Base-by-base conservation (phyloP, 2,888 invertebrate species). In the Limulus polyphemus region DNA sequence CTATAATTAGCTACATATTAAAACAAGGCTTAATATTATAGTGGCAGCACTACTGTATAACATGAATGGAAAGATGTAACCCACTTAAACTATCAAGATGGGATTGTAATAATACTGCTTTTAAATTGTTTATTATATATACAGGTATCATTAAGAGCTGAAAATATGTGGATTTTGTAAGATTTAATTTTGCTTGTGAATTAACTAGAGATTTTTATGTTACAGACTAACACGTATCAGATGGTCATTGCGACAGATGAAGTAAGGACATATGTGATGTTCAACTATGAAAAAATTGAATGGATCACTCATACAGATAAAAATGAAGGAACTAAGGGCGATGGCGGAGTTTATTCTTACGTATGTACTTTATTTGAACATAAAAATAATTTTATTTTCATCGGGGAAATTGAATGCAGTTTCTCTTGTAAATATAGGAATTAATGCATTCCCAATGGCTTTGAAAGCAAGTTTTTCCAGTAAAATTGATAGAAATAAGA, bases 181-280 rank as follows among this genome's bases (percentile, higher is more conserved):
- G 3, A 50, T 14, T 14, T n/a, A 5, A 50, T 50, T 50, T 50
- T 14, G n/a, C 14, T n/a, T 13, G 13, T 51, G 3, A 32, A 32
- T 32, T 32, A 32, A 32, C 32, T 2, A 1, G 3, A 32, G 32
- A 32, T 32, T 32, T 32, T 17, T 46, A 47, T 17, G 32, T 79
- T 78, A 10, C 78, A 90, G 87, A 91, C 92, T 1, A 97, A 97
- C 75, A 92, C 94, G 0, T 98, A 94, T 80, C 98, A 99, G 84
- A 80, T 91, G 81, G 84, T 95, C 4, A 75, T 98, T 59, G 90
- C 89, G 0, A 92, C 94, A 0, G 92, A 95, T 74, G 94, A 92
- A 79, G 89, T 91, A 4, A 87, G 88, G 73, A 92, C 95, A 0
- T 99, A 95, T 74, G 90, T 87, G 0, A 91, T 99, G 60, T 92